phyloP scores from a whole-genome alignment of 1,140 invertebrate genomes.

The Euschistus heros region DNA sequence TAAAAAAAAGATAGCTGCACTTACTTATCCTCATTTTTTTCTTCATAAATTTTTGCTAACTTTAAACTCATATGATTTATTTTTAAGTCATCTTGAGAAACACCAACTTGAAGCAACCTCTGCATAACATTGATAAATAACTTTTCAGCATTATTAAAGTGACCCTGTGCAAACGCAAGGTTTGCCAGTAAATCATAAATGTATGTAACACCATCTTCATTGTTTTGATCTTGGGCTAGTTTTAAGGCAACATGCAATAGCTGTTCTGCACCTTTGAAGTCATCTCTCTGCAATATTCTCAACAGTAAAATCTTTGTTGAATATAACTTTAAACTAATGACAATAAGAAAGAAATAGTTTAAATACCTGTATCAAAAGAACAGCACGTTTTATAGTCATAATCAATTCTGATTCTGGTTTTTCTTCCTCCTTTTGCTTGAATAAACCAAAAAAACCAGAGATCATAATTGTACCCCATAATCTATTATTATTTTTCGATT shows the following conservation, averaged over 20 bases:
- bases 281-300: conserved; percentile 46
- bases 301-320: no score
- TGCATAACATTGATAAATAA: conserved; percentile 73
- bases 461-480: conserved; percentile 19
- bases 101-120: conserved; percentile 56
- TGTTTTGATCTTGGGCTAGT: conserved; percentile 66
- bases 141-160: conserved; percentile 71
- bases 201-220: conserved; percentile 67
- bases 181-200: conserved; percentile 87
- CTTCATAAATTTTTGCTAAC: conserved; percentile 57
- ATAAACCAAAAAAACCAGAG: conserved; percentile 36
- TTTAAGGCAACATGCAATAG: conserved; percentile 71
- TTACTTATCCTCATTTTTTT: conserved; percentile 46
- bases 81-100: conserved; percentile 58
- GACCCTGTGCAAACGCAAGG: conserved; percentile 61
- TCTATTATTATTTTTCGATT: no score
- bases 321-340: no score
- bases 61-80: conserved; percentile 65
- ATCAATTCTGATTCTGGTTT: conserved; percentile 56
- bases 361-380: conserved; percentile 48
- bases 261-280: conserved; percentile 71
- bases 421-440: conserved; percentile 37
- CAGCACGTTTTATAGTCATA: conserved; percentile 58
- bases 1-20: conserved; percentile 21
- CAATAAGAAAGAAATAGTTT: background rate